Base-by-base conservation (phyloP, 2,888 invertebrate species). In the Trichopoda pennipes region DNA sequence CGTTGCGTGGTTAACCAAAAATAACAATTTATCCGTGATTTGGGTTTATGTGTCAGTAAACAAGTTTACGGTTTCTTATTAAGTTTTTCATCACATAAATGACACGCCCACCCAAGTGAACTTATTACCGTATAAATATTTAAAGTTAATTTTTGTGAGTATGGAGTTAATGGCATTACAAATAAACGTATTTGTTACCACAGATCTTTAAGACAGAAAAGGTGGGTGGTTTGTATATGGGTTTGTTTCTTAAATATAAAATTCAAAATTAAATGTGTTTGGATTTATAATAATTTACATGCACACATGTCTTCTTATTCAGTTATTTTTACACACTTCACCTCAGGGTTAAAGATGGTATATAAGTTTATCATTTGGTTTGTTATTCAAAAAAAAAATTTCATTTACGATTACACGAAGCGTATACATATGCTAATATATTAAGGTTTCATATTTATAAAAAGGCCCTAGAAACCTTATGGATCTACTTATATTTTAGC, bases 1-100 rank as follows among this genome's bases (percentile, higher is more conserved):
- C 42, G 42, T 28, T 66, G 44, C 53, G 35, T 44, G 60, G 47
- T 78, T 66, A 58, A 70, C 28, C 58, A 28, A 74, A 81, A 75
- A 17, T 55, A 58, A 19, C 35, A 49, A 49, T 42, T 64, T 63
- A 55, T 79, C 66, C 75, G 66, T 82, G 75, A 78, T 78, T 72
- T 82, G 78, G 82, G 82, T 79, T 82, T 74, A 21, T 75, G 55
- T 78, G 82, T 68, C 79, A 82, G 1, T 21, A 23, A 51, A 61
- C 21, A 66, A 12, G 1, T 23, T 38, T 12, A 38, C 1, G 32
- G 32, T 53, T 47, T 49, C 53, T 76, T 19, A 3, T 21, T 44
- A 32, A n/a, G 23, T 21, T 61, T 47, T 9, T 16, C 7, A 32
- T 28, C 28, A 19, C 8, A 51, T n/a, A 66, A 28, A 51, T 72